Conservation (phyloP, 2,113 vertebrate genomes). For the Sylvilagus bachmani region DNA sequence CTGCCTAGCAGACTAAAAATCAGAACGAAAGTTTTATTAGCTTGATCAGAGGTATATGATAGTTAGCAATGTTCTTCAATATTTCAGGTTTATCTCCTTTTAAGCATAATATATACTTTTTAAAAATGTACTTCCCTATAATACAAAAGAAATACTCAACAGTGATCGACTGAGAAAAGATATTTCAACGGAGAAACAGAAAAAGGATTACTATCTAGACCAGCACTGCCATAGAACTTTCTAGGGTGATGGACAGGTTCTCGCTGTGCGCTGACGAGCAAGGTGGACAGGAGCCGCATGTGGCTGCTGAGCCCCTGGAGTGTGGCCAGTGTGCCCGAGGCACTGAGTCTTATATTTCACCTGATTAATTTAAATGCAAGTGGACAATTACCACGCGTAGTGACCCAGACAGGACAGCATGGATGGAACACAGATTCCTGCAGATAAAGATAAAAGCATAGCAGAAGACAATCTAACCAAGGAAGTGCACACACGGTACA, state of each 20-base stretch:
- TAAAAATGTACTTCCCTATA: not conserved
- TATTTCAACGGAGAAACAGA: not conserved
- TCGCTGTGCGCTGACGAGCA: too few species aligned
- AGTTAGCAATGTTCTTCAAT: not conserved
- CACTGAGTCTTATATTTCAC: not conserved
- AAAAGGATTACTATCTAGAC: not conserved
- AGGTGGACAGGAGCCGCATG: too few species aligned
- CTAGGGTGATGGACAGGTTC: not conserved
- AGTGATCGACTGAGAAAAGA: not conserved
- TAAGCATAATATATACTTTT: not conserved
- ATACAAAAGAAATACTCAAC: not conserved
- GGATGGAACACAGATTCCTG: not conserved
- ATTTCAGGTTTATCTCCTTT: not conserved
- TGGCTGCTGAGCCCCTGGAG: too few species aligned
- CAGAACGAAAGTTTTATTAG: slow-evolving; percentile 22
- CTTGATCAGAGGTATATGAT: not conserved
- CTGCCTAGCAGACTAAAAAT: not conserved
- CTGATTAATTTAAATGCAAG: not conserved
- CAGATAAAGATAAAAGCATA: not conserved
- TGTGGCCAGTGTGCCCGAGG: too few species aligned
- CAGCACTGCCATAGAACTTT: not conserved
- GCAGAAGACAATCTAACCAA: not conserved
- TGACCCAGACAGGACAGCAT: not conserved
- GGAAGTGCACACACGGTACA: not conserved
- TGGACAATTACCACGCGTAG: not conserved